These are phyloP conservation scores for Cryptotis parvus DNA, from an alignment of 2,113 vertebrate genomes.

Conservation along the genomic window DNA sequence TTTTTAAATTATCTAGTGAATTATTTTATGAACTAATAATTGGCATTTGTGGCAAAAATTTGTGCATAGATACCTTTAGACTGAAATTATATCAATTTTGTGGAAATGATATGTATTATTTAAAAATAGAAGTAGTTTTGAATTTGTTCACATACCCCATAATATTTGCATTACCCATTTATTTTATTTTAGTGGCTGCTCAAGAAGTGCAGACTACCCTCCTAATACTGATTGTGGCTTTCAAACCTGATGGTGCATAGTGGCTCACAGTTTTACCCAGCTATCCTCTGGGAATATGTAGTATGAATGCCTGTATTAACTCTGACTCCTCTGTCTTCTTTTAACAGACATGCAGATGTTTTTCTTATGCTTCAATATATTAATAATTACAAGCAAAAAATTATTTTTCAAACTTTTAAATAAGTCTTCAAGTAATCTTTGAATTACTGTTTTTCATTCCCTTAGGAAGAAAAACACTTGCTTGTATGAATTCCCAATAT, in stretches of 20 bases:
- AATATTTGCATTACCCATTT: background rate
- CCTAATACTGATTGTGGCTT: too few relatives aligned
- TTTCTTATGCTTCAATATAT: background rate
- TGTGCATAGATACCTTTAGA: background rate
- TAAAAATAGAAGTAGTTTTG: too few relatives aligned
- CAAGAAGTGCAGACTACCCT: too few relatives aligned
- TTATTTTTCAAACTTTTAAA: background rate
- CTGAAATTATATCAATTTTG: background rate
- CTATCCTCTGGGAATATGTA: too few relatives aligned
- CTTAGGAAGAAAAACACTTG: background rate
- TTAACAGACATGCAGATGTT: background rate
- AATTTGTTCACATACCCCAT: background rate
- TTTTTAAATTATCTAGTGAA: background rate
- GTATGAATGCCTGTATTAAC: too few relatives aligned
- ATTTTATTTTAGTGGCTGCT: too few relatives aligned
- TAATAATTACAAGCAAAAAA: background rate
- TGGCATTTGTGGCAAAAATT: background rate
- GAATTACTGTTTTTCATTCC: background rate
- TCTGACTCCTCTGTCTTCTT: background rate
- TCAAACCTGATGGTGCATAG: too few relatives aligned
- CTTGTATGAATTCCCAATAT: background rate
- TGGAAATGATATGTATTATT: too few relatives aligned
- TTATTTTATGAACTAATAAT: conserved; percentile 18
- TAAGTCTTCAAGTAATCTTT: background rate
- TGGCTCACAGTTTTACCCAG: too few relatives aligned